A percentile compares a stretch with the other conserved stretches of the same genome.
Conservation (phyloP, 1,140 invertebrate genomes). For the Cotesia vestalis region DNA sequence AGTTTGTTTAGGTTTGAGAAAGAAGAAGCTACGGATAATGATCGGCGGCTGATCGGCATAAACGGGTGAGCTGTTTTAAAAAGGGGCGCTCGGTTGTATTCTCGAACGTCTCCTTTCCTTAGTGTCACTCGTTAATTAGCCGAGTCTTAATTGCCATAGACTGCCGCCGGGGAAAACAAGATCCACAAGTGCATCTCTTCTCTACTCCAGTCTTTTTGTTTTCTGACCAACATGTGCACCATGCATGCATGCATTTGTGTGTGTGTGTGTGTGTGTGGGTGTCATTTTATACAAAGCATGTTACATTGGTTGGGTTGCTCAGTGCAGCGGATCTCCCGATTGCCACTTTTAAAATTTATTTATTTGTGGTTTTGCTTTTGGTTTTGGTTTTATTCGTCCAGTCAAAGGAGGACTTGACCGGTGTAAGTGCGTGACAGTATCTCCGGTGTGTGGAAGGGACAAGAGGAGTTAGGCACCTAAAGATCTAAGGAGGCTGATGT, state of each 20-base stretch:
- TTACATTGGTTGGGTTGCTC: background rate
- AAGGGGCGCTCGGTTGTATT: background rate
- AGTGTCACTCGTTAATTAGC: conserved; percentile 65
- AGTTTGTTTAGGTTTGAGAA: conserved; percentile 11
- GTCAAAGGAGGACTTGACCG: background rate
- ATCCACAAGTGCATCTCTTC: conserved; percentile 13
- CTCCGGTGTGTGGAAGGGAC: conserved; percentile 32
- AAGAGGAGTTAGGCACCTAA: conserved; percentile 47
- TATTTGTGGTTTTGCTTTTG: background rate
- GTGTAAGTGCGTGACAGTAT: conserved; percentile 38
- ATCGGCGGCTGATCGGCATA: conserved; percentile 20
- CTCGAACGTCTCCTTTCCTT: conserved; percentile 54
- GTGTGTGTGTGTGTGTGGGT: background rate
- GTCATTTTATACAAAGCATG: conserved; percentile 17
- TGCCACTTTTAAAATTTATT: background rate
- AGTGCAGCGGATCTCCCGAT: background rate
- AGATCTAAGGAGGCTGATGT: conserved; percentile 64
- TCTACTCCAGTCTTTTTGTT: background rate
- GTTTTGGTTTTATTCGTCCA: background rate
- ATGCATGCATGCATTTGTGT: background rate
- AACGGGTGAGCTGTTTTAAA: background rate
- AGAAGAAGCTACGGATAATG: conserved; percentile 22
- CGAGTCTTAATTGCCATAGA: conserved; percentile 56
- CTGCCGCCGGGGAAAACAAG: conserved; percentile 38
- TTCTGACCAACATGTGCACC: background rate